Conservation (phyloP, 2,888 invertebrate genomes). For the Pristionchus entomophagus region DNA sequence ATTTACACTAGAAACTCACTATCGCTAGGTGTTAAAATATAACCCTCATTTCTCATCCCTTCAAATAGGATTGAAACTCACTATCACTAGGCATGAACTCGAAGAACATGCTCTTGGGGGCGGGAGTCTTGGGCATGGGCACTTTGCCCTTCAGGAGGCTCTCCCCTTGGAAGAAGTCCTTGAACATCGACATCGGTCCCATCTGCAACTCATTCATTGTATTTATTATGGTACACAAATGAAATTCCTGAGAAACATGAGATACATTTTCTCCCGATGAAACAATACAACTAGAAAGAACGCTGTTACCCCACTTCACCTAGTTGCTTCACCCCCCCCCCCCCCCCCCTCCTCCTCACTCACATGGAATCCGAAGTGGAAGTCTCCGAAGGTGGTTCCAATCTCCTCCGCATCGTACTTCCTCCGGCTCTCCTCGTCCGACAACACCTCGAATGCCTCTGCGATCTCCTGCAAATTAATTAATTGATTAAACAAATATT, state of each 20-base stretch:
- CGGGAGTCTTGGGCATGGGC: conserved; percentile 13
- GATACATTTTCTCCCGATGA: not conserved
- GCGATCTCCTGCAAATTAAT: not conserved
- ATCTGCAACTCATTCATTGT: not conserved
- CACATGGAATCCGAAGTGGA: conserved; percentile 41
- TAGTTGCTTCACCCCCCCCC: not conserved
- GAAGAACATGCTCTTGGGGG: conserved; percentile 9
- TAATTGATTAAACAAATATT: no score
- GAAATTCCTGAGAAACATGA: not conserved
- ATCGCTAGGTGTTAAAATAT: no score
- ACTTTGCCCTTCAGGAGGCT: conserved; percentile 3
- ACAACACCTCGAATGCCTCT: conserved; percentile 17
- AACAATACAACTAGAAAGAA: not conserved
- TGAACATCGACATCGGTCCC: conserved; percentile 39
- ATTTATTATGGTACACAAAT: no score
- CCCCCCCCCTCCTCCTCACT: not conserved
- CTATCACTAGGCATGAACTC: conserved; percentile 22
- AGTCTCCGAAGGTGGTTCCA: conserved; percentile 7
- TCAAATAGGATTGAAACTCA: not conserved
- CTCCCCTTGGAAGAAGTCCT: conserved; percentile 21
- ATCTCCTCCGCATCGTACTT: conserved; percentile 4
- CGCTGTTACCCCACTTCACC: not conserved
- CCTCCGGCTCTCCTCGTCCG: not conserved
- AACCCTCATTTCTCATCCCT: not conserved
- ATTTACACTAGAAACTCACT: no score